phyloP scores from a whole-genome alignment of 2,113 vertebrate species.

The Zonotrichia leucophrys region DNA sequence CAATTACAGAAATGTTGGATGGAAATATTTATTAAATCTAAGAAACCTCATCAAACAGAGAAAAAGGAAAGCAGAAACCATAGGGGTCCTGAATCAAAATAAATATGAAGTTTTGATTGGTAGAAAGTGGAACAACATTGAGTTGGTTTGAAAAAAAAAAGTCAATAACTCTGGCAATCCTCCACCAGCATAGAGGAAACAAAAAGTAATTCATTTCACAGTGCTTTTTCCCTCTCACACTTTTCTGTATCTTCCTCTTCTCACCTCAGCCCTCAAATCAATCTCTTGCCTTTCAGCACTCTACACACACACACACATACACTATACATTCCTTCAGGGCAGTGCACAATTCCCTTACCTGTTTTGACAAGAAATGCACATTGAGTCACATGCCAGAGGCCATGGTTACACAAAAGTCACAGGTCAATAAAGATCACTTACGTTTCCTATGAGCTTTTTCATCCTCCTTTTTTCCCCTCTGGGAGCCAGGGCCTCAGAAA shows the following conservation, averaged over 20 bases:
- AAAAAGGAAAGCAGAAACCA: not conserved
- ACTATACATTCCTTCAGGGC: constrained; percentile 59
- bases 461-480: constrained; percentile 49
- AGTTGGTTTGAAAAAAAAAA: not conserved
- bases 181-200: not conserved
- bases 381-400: constrained; percentile 63
- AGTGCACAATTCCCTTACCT: constrained; percentile 68
- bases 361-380: constrained; percentile 72
- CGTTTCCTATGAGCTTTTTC: constrained; percentile 68
- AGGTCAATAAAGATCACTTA: constrained; percentile 76
- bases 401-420: constrained; percentile 71
- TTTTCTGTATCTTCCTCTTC: constrained; percentile 1
- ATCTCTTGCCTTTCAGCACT: constrained; percentile 51
- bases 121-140: not conserved
- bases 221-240: not conserved
- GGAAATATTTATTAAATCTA: not conserved
- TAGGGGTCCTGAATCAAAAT: not conserved
- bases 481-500: constrained; percentile 44
- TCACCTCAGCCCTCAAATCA: constrained; percentile 35
- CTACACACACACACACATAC: not conserved
- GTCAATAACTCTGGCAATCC: not conserved
- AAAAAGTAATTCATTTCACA: not conserved
- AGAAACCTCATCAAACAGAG: not conserved
- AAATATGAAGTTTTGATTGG: not conserved
- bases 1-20: not conserved